Evolutionary conservation across 2,797 vertebrate genomes (phyloP).

Genomic region (Vireo griseus): DNA sequence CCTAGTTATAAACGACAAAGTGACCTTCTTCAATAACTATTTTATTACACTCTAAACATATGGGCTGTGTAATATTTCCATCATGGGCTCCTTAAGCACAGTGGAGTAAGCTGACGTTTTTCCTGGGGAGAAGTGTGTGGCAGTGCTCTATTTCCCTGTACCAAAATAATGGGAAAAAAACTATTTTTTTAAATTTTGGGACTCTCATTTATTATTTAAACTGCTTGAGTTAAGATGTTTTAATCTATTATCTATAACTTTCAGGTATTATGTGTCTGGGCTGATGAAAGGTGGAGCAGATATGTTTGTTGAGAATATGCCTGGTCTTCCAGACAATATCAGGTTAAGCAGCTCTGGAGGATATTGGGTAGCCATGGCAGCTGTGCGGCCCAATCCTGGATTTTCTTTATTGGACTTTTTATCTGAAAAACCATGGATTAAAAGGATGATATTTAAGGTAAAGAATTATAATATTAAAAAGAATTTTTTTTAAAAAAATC

Average conservation of each 20-base stretch:
- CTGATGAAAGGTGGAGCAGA: slow-evolving; percentile 95
- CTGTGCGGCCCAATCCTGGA: slow-evolving; percentile 86
- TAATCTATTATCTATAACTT: background rate
- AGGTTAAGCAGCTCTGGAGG: slow-evolving; percentile 90
- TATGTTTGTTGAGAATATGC: slow-evolving; percentile 92
- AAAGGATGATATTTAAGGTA: slow-evolving; percentile 95
- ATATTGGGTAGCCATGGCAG: slow-evolving; percentile 92
- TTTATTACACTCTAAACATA: background rate
- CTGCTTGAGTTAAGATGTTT: background rate
- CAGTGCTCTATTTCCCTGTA: background rate
- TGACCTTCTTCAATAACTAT: background rate
- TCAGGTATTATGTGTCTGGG: slow-evolving; percentile 91
- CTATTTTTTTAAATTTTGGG: accelerated
- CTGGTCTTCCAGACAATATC: slow-evolving; percentile 94
- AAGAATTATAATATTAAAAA: background rate
- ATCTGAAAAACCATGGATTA: slow-evolving; percentile 90
- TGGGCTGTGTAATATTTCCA: background rate
- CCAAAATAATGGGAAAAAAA: background rate
- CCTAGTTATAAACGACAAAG: background rate
- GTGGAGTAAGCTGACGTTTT: background rate
- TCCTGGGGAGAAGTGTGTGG: background rate
- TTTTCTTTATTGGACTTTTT: slow-evolving; percentile 96
- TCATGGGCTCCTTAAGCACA: background rate
- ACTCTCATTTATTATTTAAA: background rate
- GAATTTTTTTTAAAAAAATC: no score